These are phyloP conservation scores for Dorcus hopei DNA, from an alignment of 2,888 invertebrate species.

Conservation along the genomic window DNA sequence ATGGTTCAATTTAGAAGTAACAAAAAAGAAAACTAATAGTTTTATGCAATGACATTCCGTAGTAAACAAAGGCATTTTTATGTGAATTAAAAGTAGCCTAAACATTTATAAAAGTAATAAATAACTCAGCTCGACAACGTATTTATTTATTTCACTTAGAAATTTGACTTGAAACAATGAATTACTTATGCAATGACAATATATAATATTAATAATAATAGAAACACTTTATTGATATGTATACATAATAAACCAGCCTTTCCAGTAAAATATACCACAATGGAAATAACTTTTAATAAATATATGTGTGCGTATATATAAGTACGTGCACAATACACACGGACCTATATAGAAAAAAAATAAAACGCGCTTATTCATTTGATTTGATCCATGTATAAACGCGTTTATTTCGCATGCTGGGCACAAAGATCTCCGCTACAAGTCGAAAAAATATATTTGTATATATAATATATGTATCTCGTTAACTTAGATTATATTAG, in stretches of 20 bases:
- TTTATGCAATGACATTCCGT: no score
- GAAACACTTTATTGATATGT: constrained; percentile 43
- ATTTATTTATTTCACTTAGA: constrained; percentile 44
- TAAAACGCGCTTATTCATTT: neutral
- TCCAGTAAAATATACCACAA: constrained; percentile 36
- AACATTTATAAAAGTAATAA: no score
- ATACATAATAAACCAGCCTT: constrained; percentile 45
- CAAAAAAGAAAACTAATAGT: no score
- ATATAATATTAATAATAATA: constrained; percentile 34
- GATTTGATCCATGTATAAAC: neutral
- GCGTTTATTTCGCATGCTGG: constrained; percentile 37
- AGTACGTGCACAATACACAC: constrained; percentile 3
- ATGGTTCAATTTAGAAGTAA: no score
- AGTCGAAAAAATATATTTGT: constrained; percentile 49
- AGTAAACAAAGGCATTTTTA: no score
- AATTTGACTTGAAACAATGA: constrained; percentile 43
- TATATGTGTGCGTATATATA: constrained; percentile 3
- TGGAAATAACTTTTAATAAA: constrained; percentile 30
- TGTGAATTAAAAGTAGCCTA: no score
- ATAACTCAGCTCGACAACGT: constrained; percentile 16
- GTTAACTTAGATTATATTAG: constrained; percentile 30
- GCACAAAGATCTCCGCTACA: constrained; percentile 42
- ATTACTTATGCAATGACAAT: constrained; percentile 37
- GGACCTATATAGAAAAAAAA: constrained; percentile 15
- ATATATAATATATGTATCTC: constrained; percentile 32